Base-by-base conservation (phyloP, 2,113 vertebrate species). In the Strix aluco region DNA sequence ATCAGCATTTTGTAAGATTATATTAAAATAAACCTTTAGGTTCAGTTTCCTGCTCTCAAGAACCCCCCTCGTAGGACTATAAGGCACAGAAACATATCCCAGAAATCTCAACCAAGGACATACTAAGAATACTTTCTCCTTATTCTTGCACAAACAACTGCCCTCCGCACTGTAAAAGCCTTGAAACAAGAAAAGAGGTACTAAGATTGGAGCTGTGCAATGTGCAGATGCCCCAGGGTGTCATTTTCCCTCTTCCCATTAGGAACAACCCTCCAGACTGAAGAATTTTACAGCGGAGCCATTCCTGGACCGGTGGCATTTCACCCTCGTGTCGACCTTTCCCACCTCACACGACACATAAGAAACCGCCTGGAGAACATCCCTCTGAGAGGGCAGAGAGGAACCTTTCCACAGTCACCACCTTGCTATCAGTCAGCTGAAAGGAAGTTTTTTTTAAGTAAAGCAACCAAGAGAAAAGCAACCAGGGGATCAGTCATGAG, bases 311-410 rank as follows among this genome's bases (percentile, higher is more conserved):
- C 0, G 1, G 9, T 5, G 30, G 42, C 19, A 11, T 34, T 36
- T 84, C 49, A 44, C 44, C 51, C 49, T n/a, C 4, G 1, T 1
- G 36, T 15, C 1, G 1, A 25, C 21, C 27, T 29, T 44, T 46
- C 42, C 74, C 55, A 44, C 59, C 55, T 49, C 59, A 19, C 54
- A 5, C 15, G 14, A 3, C 30, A 19, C 30, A 2, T 5, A 1
- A 15, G 34, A 23, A 47, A 29, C 20, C 2, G 0, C 2, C 0
- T 0, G 34, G 46, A 32, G 61, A 55, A 29, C 3, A 0, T 29
- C 57, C 25, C 66, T 10, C 44, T 13, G 79, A 4, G 62, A 7
- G 1, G 2, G 58, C 42, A 2, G 12, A 15, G 54, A 7, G 27
- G 47, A 44, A 15, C 57, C 15, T 67, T 11, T 19, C 57, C 3